Base-by-base conservation (phyloP, 1,140 invertebrate genomes). In the Drosophila paulistorum region DNA sequence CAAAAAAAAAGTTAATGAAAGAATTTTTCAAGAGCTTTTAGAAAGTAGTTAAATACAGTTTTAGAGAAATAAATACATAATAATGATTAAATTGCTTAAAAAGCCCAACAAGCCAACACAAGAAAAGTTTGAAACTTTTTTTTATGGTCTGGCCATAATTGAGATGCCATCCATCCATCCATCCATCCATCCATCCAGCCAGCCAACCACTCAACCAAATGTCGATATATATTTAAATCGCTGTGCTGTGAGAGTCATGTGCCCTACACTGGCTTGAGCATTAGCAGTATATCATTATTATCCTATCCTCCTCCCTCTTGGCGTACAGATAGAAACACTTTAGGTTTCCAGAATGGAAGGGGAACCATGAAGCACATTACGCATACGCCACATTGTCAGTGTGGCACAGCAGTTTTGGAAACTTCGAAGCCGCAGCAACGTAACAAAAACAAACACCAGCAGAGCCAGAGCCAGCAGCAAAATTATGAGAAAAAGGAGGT, bases 341-440 rank as follows among this genome's bases (percentile, higher is more conserved):
- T 17, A 45, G 35, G 79, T 68, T 85, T 68, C 70, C 54, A 54
- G 65, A 68, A 30, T 30, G 30, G 67, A 45, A 76, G 17, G 33
- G 67, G 67, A 83, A 68, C 77, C 30, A n/a, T 20, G 39, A 62
- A 79, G 42, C 70, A 65, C 77, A 89, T 87, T 89, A 89, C 84
- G 83, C 84, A 89, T 89, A 83, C 83, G 84, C 84, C 77, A 70
- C 74, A 51, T 89, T 59, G 75, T 57, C 72, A 71, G 68, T 68
- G 76, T 72, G 69, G 71, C 74, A 42, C 37, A 74, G 84, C 37
- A 77, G 84, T 87, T 84, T 30, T 89, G 83, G 84, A 77, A 87
- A 87, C 84, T 67, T 87, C 39, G 76, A 69, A 60, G 65, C 54
- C 67, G 54, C 67, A 58, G 67, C 68, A 65, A 60, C 37, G 64